A percentile compares a stretch with the other conserved stretches of the same genome.
phyloP scores from a whole-genome alignment of 1,140 invertebrate species.

The Cydia pomonella region DNA sequence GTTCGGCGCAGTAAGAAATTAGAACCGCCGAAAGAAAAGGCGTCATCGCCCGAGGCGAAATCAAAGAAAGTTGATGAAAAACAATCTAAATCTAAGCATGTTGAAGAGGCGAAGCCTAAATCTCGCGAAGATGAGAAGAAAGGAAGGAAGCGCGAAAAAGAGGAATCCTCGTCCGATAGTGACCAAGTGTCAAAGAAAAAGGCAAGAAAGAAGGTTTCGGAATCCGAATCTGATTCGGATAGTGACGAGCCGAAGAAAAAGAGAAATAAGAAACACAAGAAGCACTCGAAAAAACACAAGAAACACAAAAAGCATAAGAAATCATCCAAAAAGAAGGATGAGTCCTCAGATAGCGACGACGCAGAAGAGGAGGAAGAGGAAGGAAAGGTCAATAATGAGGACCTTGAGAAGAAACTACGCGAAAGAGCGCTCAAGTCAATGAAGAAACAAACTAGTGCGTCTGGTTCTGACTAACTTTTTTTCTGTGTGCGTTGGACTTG shows the following conservation, averaged over 20 bases:
- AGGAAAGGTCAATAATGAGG: constrained; percentile 87
- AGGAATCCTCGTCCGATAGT: constrained; percentile 84
- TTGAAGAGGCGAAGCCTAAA: constrained; percentile 64
- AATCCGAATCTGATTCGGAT: constrained; percentile 77
- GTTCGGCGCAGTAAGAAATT: constrained; percentile 63
- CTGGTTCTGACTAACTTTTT: constrained; percentile 68
- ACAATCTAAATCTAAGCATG: constrained; percentile 55
- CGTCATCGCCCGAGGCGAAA: constrained; percentile 63
- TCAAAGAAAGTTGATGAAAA: constrained; percentile 62
- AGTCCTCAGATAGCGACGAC: constrained; percentile 84
- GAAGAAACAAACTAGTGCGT: constrained; percentile 81
- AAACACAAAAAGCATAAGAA: constrained; percentile 85
- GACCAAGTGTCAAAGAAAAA: constrained; percentile 81
- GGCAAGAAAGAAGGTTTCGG: constrained; percentile 74
- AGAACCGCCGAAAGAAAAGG: constrained; percentile 61
- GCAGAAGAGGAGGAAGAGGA: constrained; percentile 85
- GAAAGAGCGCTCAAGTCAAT: constrained; percentile 89
- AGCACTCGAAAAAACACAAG: constrained; percentile 86
- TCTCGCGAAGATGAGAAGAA: constrained; percentile 73
- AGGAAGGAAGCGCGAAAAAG: constrained; percentile 81
- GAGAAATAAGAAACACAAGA: constrained; percentile 83
- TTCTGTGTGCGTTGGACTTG: constrained; percentile 7
- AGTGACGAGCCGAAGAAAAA: constrained; percentile 79
- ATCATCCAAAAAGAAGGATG: constrained; percentile 83
- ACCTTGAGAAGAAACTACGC: constrained; percentile 92